Base-by-base conservation (phyloP, 2,113 vertebrate genomes). In the Onychostoma macrolepis region DNA sequence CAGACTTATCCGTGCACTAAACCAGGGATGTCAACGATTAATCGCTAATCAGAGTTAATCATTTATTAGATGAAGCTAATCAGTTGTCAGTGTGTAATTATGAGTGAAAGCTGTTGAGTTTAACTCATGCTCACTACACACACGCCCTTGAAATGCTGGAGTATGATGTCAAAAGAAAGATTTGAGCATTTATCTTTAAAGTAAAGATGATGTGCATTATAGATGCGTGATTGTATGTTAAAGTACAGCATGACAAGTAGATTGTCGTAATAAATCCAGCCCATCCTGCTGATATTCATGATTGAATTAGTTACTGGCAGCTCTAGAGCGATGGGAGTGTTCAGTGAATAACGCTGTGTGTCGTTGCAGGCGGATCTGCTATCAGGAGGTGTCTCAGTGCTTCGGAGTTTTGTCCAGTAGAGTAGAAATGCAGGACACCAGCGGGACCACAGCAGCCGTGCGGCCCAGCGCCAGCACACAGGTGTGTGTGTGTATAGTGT, bases 381-480 rank as follows among this genome's bases (percentile, higher is more conserved):
- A 99, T 90, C 98, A 99, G 85, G 98, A 99, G 92, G 96, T 97
- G 1, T 99, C 98, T 0, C 98, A 99, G 93, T 99, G 98, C 90
- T 99, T 99, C 0, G 98, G 98, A 0, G 98, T 99, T 48, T 95
- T 99, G 38, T 99, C 98, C 1, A 99, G 97, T 91, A 94, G 98
- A 4, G 97, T 98, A 0, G 98, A 99, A 92, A 97, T 99, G 90
- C 98, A 99, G 90, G 98, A 99, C 58, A 96, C 96, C 4, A 99
- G 97, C 0, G 98, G 98, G 12, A 96, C 96, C 80, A 99, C 97
- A 2, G 96, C 97, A 0, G 96, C 96, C 0, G 95, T 99, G 38
- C 95, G 98, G 75, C 97, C 97, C 89, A 99, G 98, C 0, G 98
- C 98, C n/a, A 99, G 98, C 95, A 99, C 98, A 63, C 98, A 99